Percentiles rank a stretch among this genome's conserved stretches.
Evolutionary conservation across 2,797 vertebrate species (phyloP).

Genomic region (Channa striata): DNA sequence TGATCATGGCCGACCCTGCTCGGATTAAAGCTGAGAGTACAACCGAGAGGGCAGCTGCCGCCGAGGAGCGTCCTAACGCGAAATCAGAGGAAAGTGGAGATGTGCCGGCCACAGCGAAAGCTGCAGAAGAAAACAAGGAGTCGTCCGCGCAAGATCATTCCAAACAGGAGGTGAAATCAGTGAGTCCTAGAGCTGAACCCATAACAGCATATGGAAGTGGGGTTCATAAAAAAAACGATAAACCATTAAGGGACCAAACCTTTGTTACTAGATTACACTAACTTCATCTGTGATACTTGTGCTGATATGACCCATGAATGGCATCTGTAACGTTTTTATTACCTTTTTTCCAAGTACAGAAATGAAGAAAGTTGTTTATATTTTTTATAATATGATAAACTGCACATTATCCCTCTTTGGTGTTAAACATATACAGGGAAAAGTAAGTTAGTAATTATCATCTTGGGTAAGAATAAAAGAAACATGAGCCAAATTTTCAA

Average conservation of each 20-base stretch:
- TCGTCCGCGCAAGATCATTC: conserved; percentile 45
- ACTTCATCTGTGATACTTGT: too few relatives aligned
- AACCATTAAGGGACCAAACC: background rate
- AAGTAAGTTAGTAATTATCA: too few relatives aligned
- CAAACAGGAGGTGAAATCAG: conserved; percentile 61
- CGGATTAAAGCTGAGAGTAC: conserved; percentile 71
- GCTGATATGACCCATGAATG: background rate
- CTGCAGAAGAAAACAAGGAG: conserved; percentile 59
- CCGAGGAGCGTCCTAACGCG: conserved; percentile 40
- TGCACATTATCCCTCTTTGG: too few relatives aligned
- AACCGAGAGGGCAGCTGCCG: background rate
- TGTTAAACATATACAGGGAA: too few relatives aligned
- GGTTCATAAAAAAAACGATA: background rate
- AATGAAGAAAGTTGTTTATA: too few relatives aligned
- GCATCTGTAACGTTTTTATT: too few relatives aligned
- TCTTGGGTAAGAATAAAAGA: too few relatives aligned
- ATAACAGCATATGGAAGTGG: background rate
- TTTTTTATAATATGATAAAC: too few relatives aligned
- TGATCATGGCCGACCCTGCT: conserved; percentile 85
- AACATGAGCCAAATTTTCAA: too few relatives aligned
- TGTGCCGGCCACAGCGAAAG: conserved; percentile 15
- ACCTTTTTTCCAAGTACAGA: too few relatives aligned
- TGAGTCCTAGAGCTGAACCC: conserved; percentile 39
- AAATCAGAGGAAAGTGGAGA: conserved; percentile 50
- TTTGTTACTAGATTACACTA: too few relatives aligned